A percentile compares a stretch with the other conserved stretches of the same genome.
These are phyloP conservation scores for Fragum sueziense DNA, from an alignment of 2,888 invertebrate species.

Conservation along the genomic window DNA sequence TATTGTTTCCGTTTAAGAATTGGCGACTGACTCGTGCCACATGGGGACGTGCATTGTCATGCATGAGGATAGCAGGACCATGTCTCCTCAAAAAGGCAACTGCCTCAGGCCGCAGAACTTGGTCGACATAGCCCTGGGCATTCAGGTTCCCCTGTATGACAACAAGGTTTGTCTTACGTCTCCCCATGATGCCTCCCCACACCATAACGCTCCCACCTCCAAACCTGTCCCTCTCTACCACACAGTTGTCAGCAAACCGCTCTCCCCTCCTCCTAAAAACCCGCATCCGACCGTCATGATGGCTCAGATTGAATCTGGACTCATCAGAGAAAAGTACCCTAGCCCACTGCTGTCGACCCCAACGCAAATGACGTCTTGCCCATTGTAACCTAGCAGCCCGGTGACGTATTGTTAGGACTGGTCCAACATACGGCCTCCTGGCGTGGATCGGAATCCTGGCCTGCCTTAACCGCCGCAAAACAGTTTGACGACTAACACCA, in stretches of 20 bases:
- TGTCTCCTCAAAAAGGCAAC: slow-evolving; percentile 18
- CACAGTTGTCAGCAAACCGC: slow-evolving; percentile 16
- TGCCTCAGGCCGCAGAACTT: slow-evolving; percentile 14
- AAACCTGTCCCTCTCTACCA: slow-evolving; percentile 19
- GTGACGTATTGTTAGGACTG: no score
- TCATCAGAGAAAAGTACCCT: slow-evolving; percentile 29
- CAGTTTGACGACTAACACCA: no score
- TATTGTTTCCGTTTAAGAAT: slow-evolving; percentile 21
- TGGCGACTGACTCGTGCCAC: slow-evolving; percentile 13
- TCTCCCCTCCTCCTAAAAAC: slow-evolving; percentile 12
- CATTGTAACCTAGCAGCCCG: no score
- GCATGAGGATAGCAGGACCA: slow-evolving; percentile 15
- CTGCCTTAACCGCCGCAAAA: no score
- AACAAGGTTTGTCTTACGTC: slow-evolving; percentile 19
- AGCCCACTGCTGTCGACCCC: no score
- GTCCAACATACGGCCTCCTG: no score
- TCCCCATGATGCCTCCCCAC: slow-evolving; percentile 24
- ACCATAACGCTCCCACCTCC: slow-evolving; percentile 30
- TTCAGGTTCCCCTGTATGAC: slow-evolving; percentile 22
- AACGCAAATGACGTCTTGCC: no score
- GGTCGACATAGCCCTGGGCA: slow-evolving; percentile 21
- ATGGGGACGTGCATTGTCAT: slow-evolving; percentile 26
- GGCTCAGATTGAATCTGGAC: slow-evolving; percentile 18
- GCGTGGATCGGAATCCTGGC: no score
- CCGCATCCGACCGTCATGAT: slow-evolving; percentile 12